Evolutionary conservation across 35 echinoderm and acorn worm species (phyloP), one percentile per base, ranked within the genome.

Genomic region (Hemicentrotus pulcherrimus): DNA sequence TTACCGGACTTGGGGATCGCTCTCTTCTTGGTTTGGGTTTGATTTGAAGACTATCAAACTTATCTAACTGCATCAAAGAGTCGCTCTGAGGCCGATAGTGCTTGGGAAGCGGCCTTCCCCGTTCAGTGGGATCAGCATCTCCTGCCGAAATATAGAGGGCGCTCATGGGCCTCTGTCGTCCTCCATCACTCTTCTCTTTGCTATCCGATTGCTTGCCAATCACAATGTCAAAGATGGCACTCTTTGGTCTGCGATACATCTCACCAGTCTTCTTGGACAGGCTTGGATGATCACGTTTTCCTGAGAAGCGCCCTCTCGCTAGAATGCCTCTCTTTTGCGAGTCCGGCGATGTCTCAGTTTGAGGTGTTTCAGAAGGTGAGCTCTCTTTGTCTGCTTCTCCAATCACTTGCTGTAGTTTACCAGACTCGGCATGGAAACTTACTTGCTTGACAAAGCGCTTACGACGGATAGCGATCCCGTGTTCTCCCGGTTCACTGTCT

Each of bases 21-120:
- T 93, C 91, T 47, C 91, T 47, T 28, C 91, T 93, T 22, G 91
- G 4, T 90, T 90, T 90, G 14, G 91, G 91, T 31, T 93, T 93
- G 91, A 93, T 93, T 28, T 93, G 91, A 58, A 93, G 91, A 28
- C 91, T 93, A 33, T 93, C 91, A 58, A 93, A 93, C 48, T 93
- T 93, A 58, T 93, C 91, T 31, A 93, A n/a, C 46, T 93, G 91
- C 48, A 93, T 47, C 91, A 93, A 55, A 31, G 91, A 93, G 91
- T 93, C 91, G 48, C 91, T 93, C 30, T 93, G 91, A 93, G 91
- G 91, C 32, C 91, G 91, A 58, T 93, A 93, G 48, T 93, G 91
- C 47, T 93, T 93, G 16, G 91, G 91, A 13, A 58, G 11, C 11
- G 91, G 46, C 31, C 46, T 47, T 28, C 91, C 91, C 14, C 91